Conservation (phyloP, 2,113 vertebrate genomes). For the Tragelaphus strepsiceros region DNA sequence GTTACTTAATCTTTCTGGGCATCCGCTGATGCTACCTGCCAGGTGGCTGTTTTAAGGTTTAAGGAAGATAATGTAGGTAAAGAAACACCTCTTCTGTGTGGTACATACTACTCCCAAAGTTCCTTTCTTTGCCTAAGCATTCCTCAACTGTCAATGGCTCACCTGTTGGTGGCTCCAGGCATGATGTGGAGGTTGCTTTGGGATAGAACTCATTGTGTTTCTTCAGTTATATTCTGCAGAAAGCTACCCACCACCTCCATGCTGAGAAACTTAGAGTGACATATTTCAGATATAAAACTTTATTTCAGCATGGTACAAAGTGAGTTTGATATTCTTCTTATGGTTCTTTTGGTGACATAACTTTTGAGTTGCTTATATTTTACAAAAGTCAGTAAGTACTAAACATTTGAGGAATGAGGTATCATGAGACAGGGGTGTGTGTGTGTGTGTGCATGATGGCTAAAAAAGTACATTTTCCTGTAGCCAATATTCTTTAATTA, state of each 20-base stretch:
- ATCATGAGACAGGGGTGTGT: neutral
- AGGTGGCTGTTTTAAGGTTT: neutral
- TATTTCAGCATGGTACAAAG: neutral
- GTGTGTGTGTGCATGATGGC: neutral
- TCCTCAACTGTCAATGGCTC: neutral
- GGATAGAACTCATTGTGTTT: neutral
- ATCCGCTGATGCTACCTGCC: neutral
- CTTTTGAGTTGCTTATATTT: neutral
- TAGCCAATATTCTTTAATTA: conserved; percentile 23
- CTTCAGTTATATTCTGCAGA: neutral
- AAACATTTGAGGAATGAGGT: conserved; percentile 36
- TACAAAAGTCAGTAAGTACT: neutral
- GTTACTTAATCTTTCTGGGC: neutral
- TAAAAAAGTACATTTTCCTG: conserved; percentile 34
- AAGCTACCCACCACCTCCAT: neutral
- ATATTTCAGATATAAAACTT: neutral
- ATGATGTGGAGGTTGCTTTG: neutral
- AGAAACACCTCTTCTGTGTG: neutral
- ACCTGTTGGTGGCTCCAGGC: neutral
- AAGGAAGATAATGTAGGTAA: neutral
- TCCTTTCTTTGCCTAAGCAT: neutral
- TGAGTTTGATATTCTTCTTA: neutral
- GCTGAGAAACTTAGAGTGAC: neutral
- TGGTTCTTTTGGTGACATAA: conserved; percentile 2
- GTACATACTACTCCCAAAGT: neutral